These are phyloP conservation scores for Amorpha juglandis DNA, from an alignment of 2,888 invertebrate genomes.

Conservation along the genomic window DNA sequence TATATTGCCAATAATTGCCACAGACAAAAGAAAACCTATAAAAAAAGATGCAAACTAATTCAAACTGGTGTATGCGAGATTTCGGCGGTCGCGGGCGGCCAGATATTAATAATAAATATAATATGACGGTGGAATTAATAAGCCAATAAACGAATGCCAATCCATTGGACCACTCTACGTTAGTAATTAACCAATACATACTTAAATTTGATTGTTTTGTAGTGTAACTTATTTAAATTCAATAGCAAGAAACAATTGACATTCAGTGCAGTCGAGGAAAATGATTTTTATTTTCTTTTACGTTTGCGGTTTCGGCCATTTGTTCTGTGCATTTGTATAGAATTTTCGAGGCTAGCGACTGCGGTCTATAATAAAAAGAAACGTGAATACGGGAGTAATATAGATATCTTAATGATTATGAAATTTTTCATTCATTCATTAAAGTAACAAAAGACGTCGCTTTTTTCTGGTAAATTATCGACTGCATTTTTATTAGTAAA, in stretches of 20 bases:
- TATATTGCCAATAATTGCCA: neutral
- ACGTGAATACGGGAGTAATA: neutral
- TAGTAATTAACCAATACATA: slow-evolving; percentile 7
- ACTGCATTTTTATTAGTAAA: neutral
- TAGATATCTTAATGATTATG: slow-evolving; percentile 2
- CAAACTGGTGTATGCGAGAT: too few relatives aligned
- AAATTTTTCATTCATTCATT: slow-evolving; percentile 5
- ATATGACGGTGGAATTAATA: slow-evolving; percentile 29
- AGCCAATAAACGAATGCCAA: slow-evolving; percentile 18
- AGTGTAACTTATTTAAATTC: neutral
- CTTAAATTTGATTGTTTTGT: neutral
- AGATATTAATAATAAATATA: slow-evolving; percentile 13
- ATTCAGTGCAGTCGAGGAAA: neutral
- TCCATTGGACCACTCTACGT: neutral
- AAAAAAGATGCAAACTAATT: neutral
- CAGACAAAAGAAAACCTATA: neutral
- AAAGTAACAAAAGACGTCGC: neutral
- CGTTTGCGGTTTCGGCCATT: neutral
- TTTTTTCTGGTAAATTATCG: too few relatives aligned
- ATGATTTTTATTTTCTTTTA: neutral
- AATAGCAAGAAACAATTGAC: neutral
- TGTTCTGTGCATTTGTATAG: neutral
- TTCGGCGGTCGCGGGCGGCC: too few relatives aligned
- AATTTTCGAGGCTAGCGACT: neutral
- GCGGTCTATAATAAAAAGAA: neutral